A percentile compares a stretch with the other conserved stretches of the same genome.
Conservation (phyloP, 2,113 vertebrate species). For the Ranitomeya variabilis region DNA sequence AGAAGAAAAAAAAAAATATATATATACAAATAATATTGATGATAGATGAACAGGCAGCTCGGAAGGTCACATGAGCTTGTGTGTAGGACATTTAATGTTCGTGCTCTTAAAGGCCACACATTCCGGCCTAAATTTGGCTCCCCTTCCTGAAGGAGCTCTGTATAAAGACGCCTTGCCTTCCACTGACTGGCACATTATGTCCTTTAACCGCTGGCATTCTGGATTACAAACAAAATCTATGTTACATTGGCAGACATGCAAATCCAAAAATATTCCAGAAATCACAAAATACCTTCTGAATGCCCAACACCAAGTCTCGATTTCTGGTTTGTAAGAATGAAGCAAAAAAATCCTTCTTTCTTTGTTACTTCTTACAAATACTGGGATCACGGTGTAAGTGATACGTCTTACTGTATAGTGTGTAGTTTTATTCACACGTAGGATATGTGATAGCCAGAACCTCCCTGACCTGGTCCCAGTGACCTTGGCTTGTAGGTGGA, state of each 20-base stretch:
- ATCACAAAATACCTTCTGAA: background rate
- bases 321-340: background rate
- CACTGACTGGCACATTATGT: slow-evolving; percentile 48
- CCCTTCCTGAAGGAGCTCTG: slow-evolving; percentile 65
- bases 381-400: background rate
- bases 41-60: slow-evolving; percentile 15
- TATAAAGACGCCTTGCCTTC: slow-evolving; percentile 58
- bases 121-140: slow-evolving; percentile 87
- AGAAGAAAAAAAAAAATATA: background rate
- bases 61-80: slow-evolving; percentile 58
- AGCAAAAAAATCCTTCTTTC: background rate
- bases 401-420: background rate
- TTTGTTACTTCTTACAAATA: background rate
- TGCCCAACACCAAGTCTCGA: background rate
- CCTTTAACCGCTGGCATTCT: slow-evolving; percentile 53
- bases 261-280: background rate
- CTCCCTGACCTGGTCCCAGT: background rate
- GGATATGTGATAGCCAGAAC: slow-evolving; percentile 27
- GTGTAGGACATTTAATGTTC: slow-evolving; percentile 60
- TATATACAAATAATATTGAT: background rate
- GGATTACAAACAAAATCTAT: background rate
- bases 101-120: slow-evolving; percentile 78
- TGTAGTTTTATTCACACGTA: slow-evolving; percentile 20
- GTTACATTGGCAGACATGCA: background rate
- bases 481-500: slow-evolving; percentile 19